Conservation (phyloP, 2,888 invertebrate species). For the Homarus gammarus region DNA sequence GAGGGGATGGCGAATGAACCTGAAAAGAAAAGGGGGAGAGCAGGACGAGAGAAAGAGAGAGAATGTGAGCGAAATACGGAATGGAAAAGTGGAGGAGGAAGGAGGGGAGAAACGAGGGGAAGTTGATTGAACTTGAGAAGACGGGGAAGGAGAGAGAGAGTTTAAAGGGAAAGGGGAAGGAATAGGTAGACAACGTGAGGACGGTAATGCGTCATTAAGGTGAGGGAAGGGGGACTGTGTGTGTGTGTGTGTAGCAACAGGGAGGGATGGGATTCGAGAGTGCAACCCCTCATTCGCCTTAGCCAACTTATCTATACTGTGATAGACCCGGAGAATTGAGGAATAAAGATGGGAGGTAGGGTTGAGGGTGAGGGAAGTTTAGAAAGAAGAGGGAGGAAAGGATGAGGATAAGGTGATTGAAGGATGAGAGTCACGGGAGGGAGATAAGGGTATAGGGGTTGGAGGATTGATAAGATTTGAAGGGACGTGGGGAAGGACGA, state of each 20-base stretch:
- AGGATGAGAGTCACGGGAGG: not conserved
- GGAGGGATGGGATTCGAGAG: too few species aligned
- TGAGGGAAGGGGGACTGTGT: too few species aligned
- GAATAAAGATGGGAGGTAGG: not conserved
- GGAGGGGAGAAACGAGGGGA: not conserved
- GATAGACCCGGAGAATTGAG: not conserved
- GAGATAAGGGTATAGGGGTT: not conserved
- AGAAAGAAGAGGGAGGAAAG: not conserved
- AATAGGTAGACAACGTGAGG: too few species aligned
- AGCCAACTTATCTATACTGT: too few species aligned
- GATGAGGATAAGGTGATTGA: not conserved
- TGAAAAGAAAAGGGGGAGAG: not conserved
- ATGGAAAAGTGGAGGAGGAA: too few species aligned
- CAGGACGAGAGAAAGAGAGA: too few species aligned
- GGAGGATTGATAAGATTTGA: not conserved
- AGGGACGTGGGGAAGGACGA: not conserved
- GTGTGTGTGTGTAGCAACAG: not conserved
- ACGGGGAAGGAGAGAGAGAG: not conserved
- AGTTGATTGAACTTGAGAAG: not conserved
- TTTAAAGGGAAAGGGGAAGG: not conserved
- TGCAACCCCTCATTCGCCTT: too few species aligned
- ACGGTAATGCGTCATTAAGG: too few species aligned
- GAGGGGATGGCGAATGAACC: not conserved
- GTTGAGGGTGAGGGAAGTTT: not conserved
- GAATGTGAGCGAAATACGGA: too few species aligned